Conservation (phyloP, 2,888 invertebrate species). For the Tetheella fluctuosa region DNA sequence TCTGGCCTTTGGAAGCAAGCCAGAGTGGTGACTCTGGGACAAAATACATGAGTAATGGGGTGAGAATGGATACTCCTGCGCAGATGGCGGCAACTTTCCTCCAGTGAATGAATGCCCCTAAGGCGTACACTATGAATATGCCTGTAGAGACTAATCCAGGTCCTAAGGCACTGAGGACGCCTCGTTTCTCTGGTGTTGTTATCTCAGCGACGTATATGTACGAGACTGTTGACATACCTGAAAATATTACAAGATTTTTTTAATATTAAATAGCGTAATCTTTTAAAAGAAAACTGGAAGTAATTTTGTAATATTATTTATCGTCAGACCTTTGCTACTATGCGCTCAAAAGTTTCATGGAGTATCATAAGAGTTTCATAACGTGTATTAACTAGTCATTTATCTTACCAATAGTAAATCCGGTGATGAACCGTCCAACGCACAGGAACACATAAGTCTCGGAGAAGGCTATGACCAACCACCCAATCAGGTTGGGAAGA, state of each 20-base stretch:
- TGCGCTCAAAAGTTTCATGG: background rate
- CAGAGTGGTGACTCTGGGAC: constrained; percentile 89
- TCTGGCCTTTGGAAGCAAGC: constrained; percentile 85
- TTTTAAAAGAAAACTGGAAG: background rate
- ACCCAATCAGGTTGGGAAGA: constrained; percentile 87
- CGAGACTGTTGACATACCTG: constrained; percentile 88
- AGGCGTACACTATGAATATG: constrained; percentile 87
- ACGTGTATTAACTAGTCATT: too few species aligned
- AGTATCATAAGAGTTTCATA: background rate
- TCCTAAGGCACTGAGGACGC: constrained; percentile 87
- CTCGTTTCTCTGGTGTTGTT: constrained; percentile 87
- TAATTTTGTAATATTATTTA: background rate
- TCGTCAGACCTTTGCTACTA: constrained; percentile 9
- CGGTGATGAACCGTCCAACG: constrained; percentile 87
- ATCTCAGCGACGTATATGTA: constrained; percentile 89
- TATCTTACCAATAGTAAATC: constrained; percentile 86
- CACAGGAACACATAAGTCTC: constrained; percentile 86
- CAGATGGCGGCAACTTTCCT: constrained; percentile 86
- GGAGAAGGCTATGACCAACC: constrained; percentile 87
- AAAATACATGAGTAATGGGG: constrained; percentile 84
- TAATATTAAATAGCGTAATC: background rate
- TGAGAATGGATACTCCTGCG: constrained; percentile 83
- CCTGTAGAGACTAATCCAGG: constrained; percentile 89
- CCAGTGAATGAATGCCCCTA: constrained; percentile 88
- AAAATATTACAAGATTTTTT: constrained; percentile 31